Base-by-base conservation (phyloP, 1,140 invertebrate species). In the Drosophila orosa region DNA sequence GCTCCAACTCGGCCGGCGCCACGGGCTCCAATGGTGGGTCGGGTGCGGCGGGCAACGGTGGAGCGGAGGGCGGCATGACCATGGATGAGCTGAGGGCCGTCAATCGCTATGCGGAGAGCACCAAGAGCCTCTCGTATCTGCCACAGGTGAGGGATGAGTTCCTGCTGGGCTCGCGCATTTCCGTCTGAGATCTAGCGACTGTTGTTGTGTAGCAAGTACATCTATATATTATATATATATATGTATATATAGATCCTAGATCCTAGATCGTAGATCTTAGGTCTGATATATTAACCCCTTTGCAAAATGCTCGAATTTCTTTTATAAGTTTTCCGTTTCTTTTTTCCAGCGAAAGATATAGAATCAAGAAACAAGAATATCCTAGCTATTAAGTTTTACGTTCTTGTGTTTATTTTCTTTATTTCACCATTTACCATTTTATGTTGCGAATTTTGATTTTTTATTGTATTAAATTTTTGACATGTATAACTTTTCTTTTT, bases 61-160 rank as follows among this genome's bases (percentile, higher is more conserved):
- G 61, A 24, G 62, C 33, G 42, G 78, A 61, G 12, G 78, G 58
- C 54, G 94, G 95, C 91, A 96, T 96, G 95, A 97, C 96, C 25
- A 92, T 97, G 80, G 96, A 97, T 60, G 96, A 97, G 90, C 93
- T 97, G 35, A 93, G 96, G 76, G 96, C 95, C 63, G 95, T 97
- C 58, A 97, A 97, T 93, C 95, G 96, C 79, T 97, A 97, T 92
- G 96, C 97, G n/a, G 97, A 98, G 93, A 97, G 96, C 92, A 98
- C 97, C 17, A 97, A 97, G 92, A 97, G 96, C 92, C 95, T 98
- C 78, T 97, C 96, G 74, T 98, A 97, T 92, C 93, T 98, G 89
- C 97, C 97, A 77, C 96, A 97, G 95, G 96, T 97, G 95, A 93
- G 92, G 92, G 89, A 92, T 91, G 80, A 91, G 79, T 86, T 81